These are phyloP conservation scores for Ispidina picta DNA, from an alignment of 2,797 vertebrate genomes.

Conservation along the genomic window DNA sequence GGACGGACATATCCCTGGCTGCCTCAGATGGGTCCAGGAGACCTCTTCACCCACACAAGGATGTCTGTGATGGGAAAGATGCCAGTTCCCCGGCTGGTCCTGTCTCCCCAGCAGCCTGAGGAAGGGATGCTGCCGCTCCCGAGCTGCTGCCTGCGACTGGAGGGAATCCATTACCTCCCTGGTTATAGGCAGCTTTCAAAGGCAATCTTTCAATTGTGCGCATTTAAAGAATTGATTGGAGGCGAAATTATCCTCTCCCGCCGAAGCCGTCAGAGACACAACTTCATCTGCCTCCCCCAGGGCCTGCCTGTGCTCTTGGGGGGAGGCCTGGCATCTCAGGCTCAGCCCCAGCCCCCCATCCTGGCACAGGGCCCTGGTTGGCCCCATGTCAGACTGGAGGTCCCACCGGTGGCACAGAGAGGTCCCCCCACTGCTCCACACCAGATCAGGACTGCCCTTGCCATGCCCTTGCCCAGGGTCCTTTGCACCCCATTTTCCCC, in stretches of 20 bases:
- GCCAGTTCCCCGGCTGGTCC: accelerated
- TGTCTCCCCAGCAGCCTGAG: background rate
- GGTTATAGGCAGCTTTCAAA: slow-evolving; percentile 69
- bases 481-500: background rate
- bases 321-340: accelerated
- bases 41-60: background rate
- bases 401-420: accelerated
- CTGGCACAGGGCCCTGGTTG: accelerated
- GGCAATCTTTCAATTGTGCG: slow-evolving; percentile 72
- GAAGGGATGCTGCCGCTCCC: background rate
- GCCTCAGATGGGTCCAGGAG: accelerated
- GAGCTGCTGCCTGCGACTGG: background rate
- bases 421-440: background rate
- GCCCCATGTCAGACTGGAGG: background rate
- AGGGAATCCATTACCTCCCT: slow-evolving; percentile 68
- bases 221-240: slow-evolving; percentile 75
- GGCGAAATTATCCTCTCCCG: slow-evolving; percentile 56
- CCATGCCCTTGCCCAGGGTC: background rate
- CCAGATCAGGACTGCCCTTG: background rate
- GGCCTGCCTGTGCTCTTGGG: background rate
- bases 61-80: accelerated
- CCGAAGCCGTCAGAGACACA: slow-evolving; percentile 17
- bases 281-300: background rate
- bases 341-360: background rate
- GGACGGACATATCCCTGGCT: background rate